phyloP scores from a whole-genome alignment of 1,140 invertebrate species.

The Lamellibrachia luymesi region DNA sequence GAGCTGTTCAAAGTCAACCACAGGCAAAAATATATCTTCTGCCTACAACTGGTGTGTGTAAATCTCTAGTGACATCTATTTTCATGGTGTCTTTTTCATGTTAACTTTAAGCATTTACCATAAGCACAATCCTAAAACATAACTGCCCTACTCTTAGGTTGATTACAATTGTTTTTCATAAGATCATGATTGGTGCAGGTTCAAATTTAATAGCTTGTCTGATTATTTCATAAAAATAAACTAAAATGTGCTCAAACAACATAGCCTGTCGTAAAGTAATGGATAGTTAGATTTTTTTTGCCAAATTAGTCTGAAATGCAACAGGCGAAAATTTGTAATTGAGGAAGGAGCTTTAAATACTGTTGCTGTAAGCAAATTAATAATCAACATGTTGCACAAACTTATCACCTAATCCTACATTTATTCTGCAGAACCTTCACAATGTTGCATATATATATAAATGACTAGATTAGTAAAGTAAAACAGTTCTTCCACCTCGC shows the following conservation, averaged over 20 bases:
- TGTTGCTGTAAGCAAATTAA: not conserved
- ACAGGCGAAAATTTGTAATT: no score
- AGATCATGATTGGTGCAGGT: not conserved
- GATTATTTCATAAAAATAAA: no score
- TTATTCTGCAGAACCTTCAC: not conserved
- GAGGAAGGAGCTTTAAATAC: no score
- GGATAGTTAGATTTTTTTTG: no score
- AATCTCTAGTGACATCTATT: not conserved
- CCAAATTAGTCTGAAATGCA: no score
- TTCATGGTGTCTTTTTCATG: not conserved
- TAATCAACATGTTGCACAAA: not conserved
- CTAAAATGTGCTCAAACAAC: no score
- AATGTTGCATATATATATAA: not conserved
- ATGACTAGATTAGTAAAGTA: not conserved
- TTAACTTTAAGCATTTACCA: not conserved
- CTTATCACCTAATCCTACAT: not conserved
- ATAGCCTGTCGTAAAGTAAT: not conserved
- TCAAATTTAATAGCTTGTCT: not conserved
- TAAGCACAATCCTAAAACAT: not conserved
- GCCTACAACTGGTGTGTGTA: not conserved
- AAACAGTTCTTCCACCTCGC: not conserved
- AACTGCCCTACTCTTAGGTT: not conserved
- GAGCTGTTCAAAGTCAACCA: no score
- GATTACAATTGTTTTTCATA: not conserved
- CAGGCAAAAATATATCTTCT: not conserved